Evolutionary conservation across 2,797 vertebrate genomes (phyloP), one percentile per base, ranked within the genome.

Genomic region (Pipistrellus pipistrellus): DNA sequence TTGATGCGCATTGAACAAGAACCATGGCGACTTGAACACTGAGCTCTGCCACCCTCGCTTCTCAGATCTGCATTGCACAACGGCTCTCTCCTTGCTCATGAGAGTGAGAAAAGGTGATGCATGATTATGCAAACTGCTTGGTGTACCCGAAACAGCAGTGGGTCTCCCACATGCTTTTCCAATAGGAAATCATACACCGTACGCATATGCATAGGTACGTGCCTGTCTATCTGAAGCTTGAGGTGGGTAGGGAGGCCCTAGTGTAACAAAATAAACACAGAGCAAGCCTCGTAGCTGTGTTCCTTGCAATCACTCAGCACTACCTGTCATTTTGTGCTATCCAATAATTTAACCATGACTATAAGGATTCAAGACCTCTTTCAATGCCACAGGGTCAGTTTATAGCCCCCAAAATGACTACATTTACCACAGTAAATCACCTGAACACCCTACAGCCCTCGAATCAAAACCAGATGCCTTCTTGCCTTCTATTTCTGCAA

Each of bases 401-500:
- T 18, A 84, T 23, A 64, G 57, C 20, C 72, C n/a, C n/a, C 64
- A n/a, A 96, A 96, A 55, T 80, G 14, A 88, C 51, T 25, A 41
- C 55, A 85, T 82, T 92, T 83, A 7, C 35, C 62, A 85, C 10
- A 17, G 30, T 55, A 75, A 87, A 69, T 90, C 72, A 96, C 35
- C 0, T 72, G n/a, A 66, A 15, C 10, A 84, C n/a, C 27, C 32
- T 59, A 85, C 6, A 48, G n/a, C 85, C 62, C n/a, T 89, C 27
- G 23, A 11, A 85, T 14, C 18, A 13, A 95, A 95, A 78, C 12
- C n/a, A 90, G 35, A 38, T 80, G 84, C 15, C 71, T 89, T 78
- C 48, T 90, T 82, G 44, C 35, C 23, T 83, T 91, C 90, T 93
- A 21, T 88, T 57, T 92, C 46, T 90, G 85, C 10, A 88, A 69